These are phyloP conservation scores for Ecliptopera silaceata DNA, from an alignment of 2,888 invertebrate genomes.

Conservation along the genomic window DNA sequence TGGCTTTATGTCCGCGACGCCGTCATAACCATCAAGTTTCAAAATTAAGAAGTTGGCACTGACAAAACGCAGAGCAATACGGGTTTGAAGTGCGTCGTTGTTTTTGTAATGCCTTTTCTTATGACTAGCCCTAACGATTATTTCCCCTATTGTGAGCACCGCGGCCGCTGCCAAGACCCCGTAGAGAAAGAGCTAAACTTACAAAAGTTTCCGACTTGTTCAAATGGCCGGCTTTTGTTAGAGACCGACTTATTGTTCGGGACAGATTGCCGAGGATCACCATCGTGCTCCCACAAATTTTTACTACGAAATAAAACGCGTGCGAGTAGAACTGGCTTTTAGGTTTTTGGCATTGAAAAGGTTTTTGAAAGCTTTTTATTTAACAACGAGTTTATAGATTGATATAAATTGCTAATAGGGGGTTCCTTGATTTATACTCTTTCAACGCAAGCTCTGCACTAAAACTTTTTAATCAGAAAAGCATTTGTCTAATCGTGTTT, in stretches of 20 bases:
- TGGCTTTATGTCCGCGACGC: constrained; percentile 34
- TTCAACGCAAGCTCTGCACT: neutral
- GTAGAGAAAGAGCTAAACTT: constrained; percentile 79
- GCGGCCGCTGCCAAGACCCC: constrained; percentile 74
- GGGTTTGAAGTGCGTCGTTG: constrained; percentile 71
- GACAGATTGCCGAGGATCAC: constrained; percentile 80
- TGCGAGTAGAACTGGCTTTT: constrained; percentile 33
- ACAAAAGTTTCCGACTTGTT: constrained; percentile 82
- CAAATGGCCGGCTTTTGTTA: constrained; percentile 82
- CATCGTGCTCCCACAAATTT: constrained; percentile 59
- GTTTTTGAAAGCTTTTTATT: constrained; percentile 23
- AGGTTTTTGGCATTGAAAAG: constrained; percentile 27
- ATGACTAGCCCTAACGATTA: constrained; percentile 80
- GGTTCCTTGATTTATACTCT: constrained; percentile 8
- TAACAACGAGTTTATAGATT: constrained; percentile 7
- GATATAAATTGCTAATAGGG: neutral
- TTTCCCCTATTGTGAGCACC: constrained; percentile 73
- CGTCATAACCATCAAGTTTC: constrained; percentile 41
- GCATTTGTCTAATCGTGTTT: neutral
- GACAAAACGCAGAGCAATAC: constrained; percentile 72
- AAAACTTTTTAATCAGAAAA: constrained; percentile 1
- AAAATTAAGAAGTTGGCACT: constrained; percentile 67
- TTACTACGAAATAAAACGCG: constrained; percentile 44
- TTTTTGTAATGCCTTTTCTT: constrained; percentile 79
- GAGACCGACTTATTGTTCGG: constrained; percentile 81